phyloP scores from a whole-genome alignment of 2,797 vertebrate genomes.

The Hypotaenidia okinawae region DNA sequence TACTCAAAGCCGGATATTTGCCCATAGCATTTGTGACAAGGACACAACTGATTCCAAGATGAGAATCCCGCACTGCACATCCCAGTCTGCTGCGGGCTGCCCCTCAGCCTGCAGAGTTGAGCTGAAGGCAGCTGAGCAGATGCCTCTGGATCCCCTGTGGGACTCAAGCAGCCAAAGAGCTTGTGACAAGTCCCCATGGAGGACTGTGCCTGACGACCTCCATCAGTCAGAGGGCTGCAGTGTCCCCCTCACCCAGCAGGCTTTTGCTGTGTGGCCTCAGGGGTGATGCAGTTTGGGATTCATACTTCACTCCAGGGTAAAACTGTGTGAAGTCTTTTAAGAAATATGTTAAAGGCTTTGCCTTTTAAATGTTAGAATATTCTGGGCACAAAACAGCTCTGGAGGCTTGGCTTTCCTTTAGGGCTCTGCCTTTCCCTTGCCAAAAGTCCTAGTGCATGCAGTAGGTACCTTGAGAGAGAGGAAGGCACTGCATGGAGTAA shows the following conservation, averaged over 20 bases:
- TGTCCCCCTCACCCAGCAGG: neutral
- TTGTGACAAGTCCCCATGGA: neutral
- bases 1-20: neutral
- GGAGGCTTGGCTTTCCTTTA: neutral
- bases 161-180: neutral
- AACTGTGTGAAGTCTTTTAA: neutral
- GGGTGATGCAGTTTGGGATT: neutral
- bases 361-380: neutral
- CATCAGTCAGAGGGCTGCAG: neutral
- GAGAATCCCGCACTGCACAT: accelerated
- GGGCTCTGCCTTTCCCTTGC: neutral
- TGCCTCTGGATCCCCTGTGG: accelerated
- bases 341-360: neutral
- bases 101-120: neutral
- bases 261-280: neutral
- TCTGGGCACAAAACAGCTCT: neutral
- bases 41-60: neutral
- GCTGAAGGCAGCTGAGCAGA: neutral
- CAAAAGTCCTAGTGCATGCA: neutral
- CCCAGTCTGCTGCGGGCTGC: neutral
- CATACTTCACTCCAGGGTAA: neutral
- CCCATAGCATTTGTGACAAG: neutral
- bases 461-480: neutral
- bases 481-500: neutral
- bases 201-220: neutral